Conservation (phyloP, 2,888 invertebrate species). For the Zaprionus lineosus region DNA sequence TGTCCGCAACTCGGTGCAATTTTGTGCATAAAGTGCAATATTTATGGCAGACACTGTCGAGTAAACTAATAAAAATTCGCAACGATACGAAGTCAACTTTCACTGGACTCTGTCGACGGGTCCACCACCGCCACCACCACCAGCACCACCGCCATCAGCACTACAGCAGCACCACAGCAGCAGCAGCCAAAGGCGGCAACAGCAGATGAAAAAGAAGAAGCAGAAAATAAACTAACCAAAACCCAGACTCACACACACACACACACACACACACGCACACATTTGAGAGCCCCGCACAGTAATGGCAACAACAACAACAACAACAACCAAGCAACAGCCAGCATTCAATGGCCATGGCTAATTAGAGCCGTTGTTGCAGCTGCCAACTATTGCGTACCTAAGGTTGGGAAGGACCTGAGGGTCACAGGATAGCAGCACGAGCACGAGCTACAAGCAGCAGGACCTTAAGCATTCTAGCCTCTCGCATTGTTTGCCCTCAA, state of each 20-base stretch:
- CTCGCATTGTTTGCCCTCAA: slow-evolving; percentile 25
- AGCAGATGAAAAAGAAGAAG: too few relatives aligned
- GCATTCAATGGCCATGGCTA: slow-evolving; percentile 35
- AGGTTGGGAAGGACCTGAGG: slow-evolving; percentile 1
- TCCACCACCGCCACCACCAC: too few relatives aligned
- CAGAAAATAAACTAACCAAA: too few relatives aligned
- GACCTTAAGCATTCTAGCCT: slow-evolving; percentile 17
- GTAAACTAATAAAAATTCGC: slow-evolving; percentile 47
- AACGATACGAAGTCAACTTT: slow-evolving; percentile 62
- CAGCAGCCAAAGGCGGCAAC: too few relatives aligned
- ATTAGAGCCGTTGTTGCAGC: slow-evolving; percentile 47
- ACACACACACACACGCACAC: too few relatives aligned
- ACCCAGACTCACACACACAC: too few relatives aligned
- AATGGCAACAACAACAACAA: slow-evolving; percentile 1
- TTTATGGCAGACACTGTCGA: slow-evolving; percentile 44
- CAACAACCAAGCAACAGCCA: not conserved
- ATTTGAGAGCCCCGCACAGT: too few relatives aligned
- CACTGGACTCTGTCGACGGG: slow-evolving; percentile 46
- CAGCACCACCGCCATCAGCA: too few relatives aligned
- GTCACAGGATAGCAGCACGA: slow-evolving; percentile 23
- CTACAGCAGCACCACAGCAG: slow-evolving; percentile 26
- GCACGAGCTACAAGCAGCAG: slow-evolving; percentile 56
- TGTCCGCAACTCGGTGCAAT: slow-evolving; percentile 12
- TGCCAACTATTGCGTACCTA: slow-evolving; percentile 11
- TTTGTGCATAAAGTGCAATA: slow-evolving; percentile 51